Conservation (phyloP, 2,113 vertebrate genomes). For the Eudyptes chrysolophus region DNA sequence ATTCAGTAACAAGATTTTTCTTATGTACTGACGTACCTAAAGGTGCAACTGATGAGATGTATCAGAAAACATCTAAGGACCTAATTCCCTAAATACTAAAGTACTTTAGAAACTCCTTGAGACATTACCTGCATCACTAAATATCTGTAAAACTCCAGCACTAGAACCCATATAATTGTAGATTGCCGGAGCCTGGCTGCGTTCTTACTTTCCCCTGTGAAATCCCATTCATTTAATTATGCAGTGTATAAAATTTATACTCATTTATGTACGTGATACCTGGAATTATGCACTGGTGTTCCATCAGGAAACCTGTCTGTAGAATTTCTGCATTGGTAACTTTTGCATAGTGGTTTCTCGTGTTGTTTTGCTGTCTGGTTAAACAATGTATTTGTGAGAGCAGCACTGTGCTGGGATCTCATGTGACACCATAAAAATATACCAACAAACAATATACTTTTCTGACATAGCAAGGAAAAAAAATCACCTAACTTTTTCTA, state of each 20-base stretch:
- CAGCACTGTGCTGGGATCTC: background rate
- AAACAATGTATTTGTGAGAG: background rate
- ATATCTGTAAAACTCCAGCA: background rate
- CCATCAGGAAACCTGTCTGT: background rate
- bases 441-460: background rate
- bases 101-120: conserved; percentile 7
- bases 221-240: background rate
- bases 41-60: background rate
- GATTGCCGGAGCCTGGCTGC: background rate
- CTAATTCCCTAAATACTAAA: conserved; percentile 3
- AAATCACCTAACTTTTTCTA: background rate
- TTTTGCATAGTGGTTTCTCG: background rate
- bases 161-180: background rate
- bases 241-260: background rate
- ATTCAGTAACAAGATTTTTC: background rate
- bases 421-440: background rate
- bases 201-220: background rate
- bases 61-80: background rate
- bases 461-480: background rate
- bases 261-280: background rate
- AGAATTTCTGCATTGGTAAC: background rate
- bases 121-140: background rate
- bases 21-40: background rate
- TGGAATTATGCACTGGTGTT: background rate
- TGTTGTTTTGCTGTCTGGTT: background rate